Percentiles rank a stretch among this genome's conserved stretches.
phyloP scores from a whole-genome alignment of 2,888 invertebrate genomes.

The Coleophora flavipennella region DNA sequence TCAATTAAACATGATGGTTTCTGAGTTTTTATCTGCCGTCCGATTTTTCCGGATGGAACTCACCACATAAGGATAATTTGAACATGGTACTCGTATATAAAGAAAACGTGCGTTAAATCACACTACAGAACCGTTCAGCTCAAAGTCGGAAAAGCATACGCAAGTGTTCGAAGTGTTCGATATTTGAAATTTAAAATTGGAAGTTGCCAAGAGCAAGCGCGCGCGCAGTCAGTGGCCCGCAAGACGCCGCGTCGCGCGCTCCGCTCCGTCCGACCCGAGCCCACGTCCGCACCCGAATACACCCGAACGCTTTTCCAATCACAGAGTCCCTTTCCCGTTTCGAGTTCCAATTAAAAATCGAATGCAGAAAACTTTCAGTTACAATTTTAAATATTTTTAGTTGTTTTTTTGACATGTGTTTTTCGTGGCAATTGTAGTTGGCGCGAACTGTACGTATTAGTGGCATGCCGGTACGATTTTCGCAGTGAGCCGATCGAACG shows the following conservation, averaged over 20 bases:
- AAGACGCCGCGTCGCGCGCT: constrained; percentile 62
- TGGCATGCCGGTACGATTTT: constrained; percentile 27
- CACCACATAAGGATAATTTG: constrained; percentile 10
- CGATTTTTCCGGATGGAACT: too few relatives aligned
- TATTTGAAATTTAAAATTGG: constrained; percentile 49
- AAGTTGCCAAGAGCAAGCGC: constrained; percentile 41
- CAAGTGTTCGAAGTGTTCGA: constrained; percentile 27
- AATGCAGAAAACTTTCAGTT: constrained; percentile 17
- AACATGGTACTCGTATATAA: constrained; percentile 4
- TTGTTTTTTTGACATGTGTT: constrained; percentile 41
- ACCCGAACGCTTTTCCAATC: not conserved
- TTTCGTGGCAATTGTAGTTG: constrained; percentile 41
- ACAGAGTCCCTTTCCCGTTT: too few relatives aligned
- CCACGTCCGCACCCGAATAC: constrained; percentile 20
- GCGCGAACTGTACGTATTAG: constrained; percentile 43
- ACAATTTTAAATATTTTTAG: too few relatives aligned
- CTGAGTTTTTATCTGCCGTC: too few relatives aligned
- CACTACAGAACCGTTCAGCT: too few relatives aligned
- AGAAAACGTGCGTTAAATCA: constrained; percentile 2
- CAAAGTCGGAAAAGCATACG: constrained; percentile 41
- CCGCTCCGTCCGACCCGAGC: constrained; percentile 45
- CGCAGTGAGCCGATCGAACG: too few relatives aligned
- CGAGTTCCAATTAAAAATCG: constrained; percentile 18
- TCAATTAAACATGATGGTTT: too few relatives aligned
- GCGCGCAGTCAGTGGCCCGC: constrained; percentile 60